A percentile compares a stretch with the other conserved stretches of the same genome.
These are phyloP conservation scores for Gadus chalcogrammus DNA, from an alignment of 2,113 vertebrate genomes.

Conservation along the genomic window DNA sequence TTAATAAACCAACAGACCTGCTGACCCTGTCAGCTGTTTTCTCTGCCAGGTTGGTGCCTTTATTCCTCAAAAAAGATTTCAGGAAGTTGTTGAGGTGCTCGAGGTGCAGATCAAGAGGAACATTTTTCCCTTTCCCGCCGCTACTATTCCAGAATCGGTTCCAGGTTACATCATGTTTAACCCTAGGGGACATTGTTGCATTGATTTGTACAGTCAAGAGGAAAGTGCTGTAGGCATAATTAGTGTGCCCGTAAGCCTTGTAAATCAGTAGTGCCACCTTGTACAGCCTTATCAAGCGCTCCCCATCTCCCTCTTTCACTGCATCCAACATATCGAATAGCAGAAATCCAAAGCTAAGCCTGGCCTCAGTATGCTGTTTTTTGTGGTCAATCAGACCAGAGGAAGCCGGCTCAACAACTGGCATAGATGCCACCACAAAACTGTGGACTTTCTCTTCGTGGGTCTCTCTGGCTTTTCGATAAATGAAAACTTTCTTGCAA, in stretches of 20 bases:
- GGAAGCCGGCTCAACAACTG: too few relatives aligned
- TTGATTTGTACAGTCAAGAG: neutral
- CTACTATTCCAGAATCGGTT: conserved; percentile 11
- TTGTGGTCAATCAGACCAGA: too few relatives aligned
- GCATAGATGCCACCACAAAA: too few relatives aligned
- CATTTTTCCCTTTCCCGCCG: conserved; percentile 1
- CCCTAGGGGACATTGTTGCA: neutral
- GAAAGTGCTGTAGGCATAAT: conserved; percentile 9
- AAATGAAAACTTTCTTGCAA: too few relatives aligned
- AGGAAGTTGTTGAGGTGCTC: conserved; percentile 6
- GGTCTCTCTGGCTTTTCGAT: too few relatives aligned
- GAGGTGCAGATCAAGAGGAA: conserved; percentile 1
- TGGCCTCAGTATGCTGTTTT: too few relatives aligned
- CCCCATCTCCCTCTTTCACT: too few relatives aligned
- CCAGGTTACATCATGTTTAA: neutral
- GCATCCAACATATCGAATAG: too few relatives aligned
- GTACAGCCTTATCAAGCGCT: too few relatives aligned
- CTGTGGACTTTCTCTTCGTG: too few relatives aligned
- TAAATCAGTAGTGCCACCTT: conserved; percentile 5
- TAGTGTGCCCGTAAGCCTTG: conserved; percentile 3
- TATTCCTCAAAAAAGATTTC: neutral
- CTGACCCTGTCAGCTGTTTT: neutral
- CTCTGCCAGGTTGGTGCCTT: neutral
- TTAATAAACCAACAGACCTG: neutral
- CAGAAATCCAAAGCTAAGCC: too few relatives aligned